phyloP scores from a whole-genome alignment of 2,888 invertebrate genomes.

The Caenorhabditis afra region DNA sequence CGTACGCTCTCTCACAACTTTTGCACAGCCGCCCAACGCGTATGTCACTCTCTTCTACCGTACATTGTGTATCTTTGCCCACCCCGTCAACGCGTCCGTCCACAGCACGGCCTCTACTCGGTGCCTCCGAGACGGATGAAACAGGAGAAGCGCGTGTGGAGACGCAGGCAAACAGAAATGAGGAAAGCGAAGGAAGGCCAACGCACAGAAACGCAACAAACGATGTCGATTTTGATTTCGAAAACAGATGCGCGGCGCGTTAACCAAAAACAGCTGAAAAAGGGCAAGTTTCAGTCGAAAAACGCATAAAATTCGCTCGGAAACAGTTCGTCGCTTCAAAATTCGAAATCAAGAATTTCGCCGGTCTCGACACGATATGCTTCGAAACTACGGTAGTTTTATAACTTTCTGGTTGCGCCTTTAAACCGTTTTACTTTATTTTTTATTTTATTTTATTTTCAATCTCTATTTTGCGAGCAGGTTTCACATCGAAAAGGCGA shows the following conservation, averaged over 20 bases:
- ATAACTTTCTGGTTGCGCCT: too few species aligned
- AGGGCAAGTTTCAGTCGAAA: not conserved
- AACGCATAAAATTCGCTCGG: too few species aligned
- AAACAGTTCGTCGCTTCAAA: too few species aligned
- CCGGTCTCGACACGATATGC: too few species aligned
- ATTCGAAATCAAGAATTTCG: too few species aligned
- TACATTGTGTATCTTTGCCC: conserved; percentile 19
- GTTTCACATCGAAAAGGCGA: too few species aligned
- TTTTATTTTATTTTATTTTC: too few species aligned
- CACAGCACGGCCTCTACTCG: conserved; percentile 18
- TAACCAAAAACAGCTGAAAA: conserved; percentile 24
- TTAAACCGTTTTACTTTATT: too few species aligned
- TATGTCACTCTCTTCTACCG: conserved; percentile 35
- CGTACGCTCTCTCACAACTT: not conserved
- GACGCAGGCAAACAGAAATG: conserved; percentile 5
- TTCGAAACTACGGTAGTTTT: too few species aligned
- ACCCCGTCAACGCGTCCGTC: conserved; percentile 12
- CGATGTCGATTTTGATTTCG: conserved; percentile 41
- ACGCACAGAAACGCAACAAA: too few species aligned
- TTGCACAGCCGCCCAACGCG: conserved; percentile 21
- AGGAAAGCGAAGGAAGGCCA: conserved; percentile 9
- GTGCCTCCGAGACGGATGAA: not conserved
- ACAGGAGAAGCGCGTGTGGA: not conserved
- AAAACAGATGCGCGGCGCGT: conserved; percentile 46
- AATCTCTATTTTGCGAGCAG: too few species aligned